phyloP scores from a whole-genome alignment of 2,888 invertebrate species.

The Polydrusus pterygomalis region DNA sequence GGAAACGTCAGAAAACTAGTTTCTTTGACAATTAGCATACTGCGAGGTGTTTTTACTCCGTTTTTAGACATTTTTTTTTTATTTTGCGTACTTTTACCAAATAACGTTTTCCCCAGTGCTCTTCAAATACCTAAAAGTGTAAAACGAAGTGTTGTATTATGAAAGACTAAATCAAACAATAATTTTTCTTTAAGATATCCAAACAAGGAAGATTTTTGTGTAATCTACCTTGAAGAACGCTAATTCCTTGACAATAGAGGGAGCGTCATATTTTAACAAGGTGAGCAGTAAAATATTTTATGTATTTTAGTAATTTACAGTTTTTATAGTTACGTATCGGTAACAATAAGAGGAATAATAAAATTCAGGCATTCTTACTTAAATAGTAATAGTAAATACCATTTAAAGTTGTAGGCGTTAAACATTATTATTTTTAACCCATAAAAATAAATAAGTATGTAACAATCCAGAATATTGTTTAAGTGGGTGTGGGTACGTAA shows the following conservation, averaged over 20 bases:
- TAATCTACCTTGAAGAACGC: conserved; percentile 22
- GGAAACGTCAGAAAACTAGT: conserved; percentile 24
- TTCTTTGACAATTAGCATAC: conserved; percentile 8
- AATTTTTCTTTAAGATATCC: background rate
- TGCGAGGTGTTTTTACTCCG: background rate
- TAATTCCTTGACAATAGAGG: conserved; percentile 15
- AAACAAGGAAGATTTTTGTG: conserved; percentile 14
- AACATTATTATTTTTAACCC: no score
- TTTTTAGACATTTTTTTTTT: conserved; percentile 10
- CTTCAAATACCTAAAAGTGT: background rate
- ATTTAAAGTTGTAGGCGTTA: no score
- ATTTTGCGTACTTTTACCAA: conserved; percentile 4
- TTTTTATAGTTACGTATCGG: background rate
- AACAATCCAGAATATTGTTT: no score
- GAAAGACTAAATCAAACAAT: background rate
- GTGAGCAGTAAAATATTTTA: background rate
- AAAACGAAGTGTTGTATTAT: conserved; percentile 7
- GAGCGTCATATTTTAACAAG: conserved; percentile 9
- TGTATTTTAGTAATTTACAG: background rate
- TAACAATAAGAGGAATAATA: no score
- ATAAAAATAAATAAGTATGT: no score
- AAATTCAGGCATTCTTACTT: no score
- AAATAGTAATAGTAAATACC: no score
- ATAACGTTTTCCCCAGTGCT: background rate
- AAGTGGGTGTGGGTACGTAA: no score